Conservation (phyloP, 2,113 vertebrate species). For the Sinocyclocheilus rhinocerous region DNA sequence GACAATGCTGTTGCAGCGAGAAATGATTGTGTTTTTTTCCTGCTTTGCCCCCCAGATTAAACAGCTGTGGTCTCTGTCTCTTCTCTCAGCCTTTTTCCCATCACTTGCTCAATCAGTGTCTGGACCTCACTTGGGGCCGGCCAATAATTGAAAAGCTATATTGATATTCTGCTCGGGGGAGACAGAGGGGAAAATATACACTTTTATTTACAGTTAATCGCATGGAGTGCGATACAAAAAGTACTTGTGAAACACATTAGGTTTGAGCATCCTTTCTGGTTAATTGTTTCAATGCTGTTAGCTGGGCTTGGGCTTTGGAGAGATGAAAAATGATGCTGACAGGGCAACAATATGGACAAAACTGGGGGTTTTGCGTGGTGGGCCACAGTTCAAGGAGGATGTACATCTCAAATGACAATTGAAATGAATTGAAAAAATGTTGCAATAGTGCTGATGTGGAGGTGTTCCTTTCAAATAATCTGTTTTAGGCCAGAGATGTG, state of each 20-base stretch:
- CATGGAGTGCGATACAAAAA: constrained; percentile 11
- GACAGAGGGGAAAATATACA: constrained; percentile 46
- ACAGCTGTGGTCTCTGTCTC: constrained; percentile 39
- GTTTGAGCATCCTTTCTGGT: neutral
- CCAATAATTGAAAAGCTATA: constrained; percentile 59
- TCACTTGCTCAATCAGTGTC: constrained; percentile 43
- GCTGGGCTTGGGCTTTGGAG: constrained; percentile 1
- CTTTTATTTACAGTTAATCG: constrained; percentile 53
- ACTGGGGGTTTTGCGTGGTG: constrained; percentile 3
- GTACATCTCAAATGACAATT: constrained; percentile 1
- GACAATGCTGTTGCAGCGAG: constrained; percentile 11
- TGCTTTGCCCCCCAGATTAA: constrained; percentile 30
- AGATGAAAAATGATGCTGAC: constrained; percentile 36
- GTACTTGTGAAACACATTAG: too few species aligned
- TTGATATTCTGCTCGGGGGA: constrained; percentile 54
- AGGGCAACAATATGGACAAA: neutral
- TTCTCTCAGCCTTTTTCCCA: constrained; percentile 12
- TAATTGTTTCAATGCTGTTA: constrained; percentile 9
- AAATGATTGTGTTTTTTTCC: constrained; percentile 16
- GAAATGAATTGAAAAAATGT: neutral
- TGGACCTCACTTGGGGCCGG: constrained; percentile 29
- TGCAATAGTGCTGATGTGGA: neutral
- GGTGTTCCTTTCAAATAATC: neutral
- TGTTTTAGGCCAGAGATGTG: neutral
- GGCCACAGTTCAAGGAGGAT: neutral